These are phyloP conservation scores for Pristionchus maxplancki DNA, from an alignment of 2,888 invertebrate genomes.

Conservation along the genomic window DNA sequence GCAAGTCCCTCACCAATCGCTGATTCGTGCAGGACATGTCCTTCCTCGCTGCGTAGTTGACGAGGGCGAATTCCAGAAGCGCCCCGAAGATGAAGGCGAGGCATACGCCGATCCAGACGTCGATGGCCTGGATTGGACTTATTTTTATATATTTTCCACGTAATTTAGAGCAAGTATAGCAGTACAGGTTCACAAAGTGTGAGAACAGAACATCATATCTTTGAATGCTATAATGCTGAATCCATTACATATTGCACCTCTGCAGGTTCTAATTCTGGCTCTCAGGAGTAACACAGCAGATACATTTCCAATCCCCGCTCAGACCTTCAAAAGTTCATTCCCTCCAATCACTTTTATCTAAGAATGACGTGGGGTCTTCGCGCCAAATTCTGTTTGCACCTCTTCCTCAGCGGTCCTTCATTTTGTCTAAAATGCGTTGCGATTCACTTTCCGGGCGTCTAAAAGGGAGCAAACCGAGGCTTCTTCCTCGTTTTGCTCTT, in stretches of 20 bases:
- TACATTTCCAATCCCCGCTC: not conserved
- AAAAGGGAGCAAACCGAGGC: conserved; percentile 4
- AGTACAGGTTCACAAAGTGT: too few species aligned
- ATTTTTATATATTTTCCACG: not conserved
- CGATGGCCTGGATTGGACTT: conserved; percentile 65
- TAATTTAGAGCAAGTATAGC: too few species aligned
- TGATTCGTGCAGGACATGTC: conserved; percentile 64
- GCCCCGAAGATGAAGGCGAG: conserved; percentile 76
- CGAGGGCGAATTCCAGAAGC: conserved; percentile 74
- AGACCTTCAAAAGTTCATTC: not conserved
- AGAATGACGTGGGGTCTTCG: not conserved
- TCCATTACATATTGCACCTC: too few species aligned
- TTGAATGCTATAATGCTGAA: too few species aligned
- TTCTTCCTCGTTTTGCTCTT: too few species aligned
- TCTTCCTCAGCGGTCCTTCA: not conserved
- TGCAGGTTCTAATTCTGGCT: too few species aligned
- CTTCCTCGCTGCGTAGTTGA: conserved; percentile 75
- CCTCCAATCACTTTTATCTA: not conserved
- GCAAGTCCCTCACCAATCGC: conserved; percentile 54
- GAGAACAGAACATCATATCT: too few species aligned
- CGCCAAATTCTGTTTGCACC: conserved; percentile 44
- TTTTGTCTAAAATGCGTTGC: not conserved
- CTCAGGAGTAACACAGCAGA: too few species aligned
- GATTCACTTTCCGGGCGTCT: conserved; percentile 1
- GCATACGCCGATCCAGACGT: conserved; percentile 77